These are phyloP conservation scores for Rhinolophus sinicus DNA, from an alignment of 2,113 vertebrate species.

Conservation along the genomic window DNA sequence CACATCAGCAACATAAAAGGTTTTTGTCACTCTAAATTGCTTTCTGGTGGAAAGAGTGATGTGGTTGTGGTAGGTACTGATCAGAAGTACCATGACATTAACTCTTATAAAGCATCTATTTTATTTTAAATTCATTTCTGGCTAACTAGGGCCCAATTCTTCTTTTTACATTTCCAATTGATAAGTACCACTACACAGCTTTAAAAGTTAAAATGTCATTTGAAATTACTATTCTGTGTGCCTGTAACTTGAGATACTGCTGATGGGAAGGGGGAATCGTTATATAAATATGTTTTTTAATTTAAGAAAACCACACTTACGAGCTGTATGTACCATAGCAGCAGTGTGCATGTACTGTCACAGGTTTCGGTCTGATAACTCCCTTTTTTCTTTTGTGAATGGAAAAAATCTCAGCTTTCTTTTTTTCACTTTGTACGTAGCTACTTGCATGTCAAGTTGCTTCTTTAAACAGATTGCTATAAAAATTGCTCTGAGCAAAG, in stretches of 20 bases:
- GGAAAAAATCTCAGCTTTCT: neutral
- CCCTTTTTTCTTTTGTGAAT: constrained; percentile 64
- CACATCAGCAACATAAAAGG: neutral
- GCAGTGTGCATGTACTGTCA: constrained; percentile 68
- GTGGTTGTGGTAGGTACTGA: neutral
- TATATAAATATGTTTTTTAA: neutral
- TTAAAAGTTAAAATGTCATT: constrained; percentile 57
- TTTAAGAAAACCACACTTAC: constrained; percentile 59
- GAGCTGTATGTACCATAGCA: constrained; percentile 65
- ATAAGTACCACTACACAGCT: constrained; percentile 61
- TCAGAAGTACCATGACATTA: constrained; percentile 46
- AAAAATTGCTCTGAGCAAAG: constrained; percentile 76
- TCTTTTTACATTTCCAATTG: constrained; percentile 54
- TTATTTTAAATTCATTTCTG: constrained; percentile 37
- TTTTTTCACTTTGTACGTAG: constrained; percentile 44
- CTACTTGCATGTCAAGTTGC: constrained; percentile 76
- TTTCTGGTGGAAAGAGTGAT: constrained; percentile 36
- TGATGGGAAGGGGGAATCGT: constrained; percentile 10
- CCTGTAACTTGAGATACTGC: constrained; percentile 65
- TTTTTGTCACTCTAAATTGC: neutral
- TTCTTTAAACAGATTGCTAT: constrained; percentile 67
- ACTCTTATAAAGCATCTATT: constrained; percentile 41
- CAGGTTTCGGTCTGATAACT: constrained; percentile 70
- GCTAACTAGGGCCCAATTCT: constrained; percentile 45
- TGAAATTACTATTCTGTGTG: constrained; percentile 57